phyloP scores from a whole-genome alignment of 2,888 invertebrate species.

The Andrena haemorrhoa region DNA sequence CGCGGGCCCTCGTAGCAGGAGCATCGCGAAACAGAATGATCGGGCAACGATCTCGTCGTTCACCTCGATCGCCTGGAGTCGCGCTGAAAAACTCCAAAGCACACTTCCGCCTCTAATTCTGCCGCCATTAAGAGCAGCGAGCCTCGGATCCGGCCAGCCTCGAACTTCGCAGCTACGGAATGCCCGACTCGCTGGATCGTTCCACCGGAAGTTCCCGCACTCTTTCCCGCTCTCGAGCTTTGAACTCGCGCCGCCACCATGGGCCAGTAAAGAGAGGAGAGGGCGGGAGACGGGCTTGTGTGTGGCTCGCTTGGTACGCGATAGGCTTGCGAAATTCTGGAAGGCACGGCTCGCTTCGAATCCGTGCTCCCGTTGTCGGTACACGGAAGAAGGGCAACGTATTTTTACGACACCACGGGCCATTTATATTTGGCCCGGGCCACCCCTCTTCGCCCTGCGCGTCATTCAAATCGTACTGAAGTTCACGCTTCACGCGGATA shows the following conservation, averaged over 20 bases:
- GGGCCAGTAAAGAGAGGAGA: conserved; percentile 27
- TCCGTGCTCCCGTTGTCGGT: conserved; percentile 13
- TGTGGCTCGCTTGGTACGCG: conserved; percentile 49
- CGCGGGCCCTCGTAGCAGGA: neutral
- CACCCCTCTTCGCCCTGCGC: conserved; percentile 24
- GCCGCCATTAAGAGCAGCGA: conserved; percentile 60
- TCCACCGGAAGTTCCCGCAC: conserved; percentile 80
- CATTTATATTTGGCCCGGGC: conserved; percentile 65
- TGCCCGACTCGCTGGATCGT: conserved; percentile 67
- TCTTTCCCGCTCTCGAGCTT: conserved; percentile 78
- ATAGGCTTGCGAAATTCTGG: conserved; percentile 64
- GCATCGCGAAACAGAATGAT: neutral
- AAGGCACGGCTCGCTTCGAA: conserved; percentile 28
- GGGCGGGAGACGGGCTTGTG: neutral
- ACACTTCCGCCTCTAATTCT: conserved; percentile 77
- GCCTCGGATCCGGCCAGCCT: conserved; percentile 49
- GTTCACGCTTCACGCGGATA: conserved; percentile 28
- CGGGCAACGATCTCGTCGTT: conserved; percentile 45
- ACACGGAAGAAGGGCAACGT: conserved; percentile 32
- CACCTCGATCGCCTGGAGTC: conserved; percentile 50
- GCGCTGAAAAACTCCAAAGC: conserved; percentile 63
- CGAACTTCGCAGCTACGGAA: conserved; percentile 65
- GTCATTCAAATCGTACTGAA: conserved; percentile 60
- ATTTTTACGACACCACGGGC: conserved; percentile 57
- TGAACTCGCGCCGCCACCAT: conserved; percentile 71